Base-by-base conservation (phyloP, 2,113 vertebrate genomes). In the Ibidorhyncha struthersii region DNA sequence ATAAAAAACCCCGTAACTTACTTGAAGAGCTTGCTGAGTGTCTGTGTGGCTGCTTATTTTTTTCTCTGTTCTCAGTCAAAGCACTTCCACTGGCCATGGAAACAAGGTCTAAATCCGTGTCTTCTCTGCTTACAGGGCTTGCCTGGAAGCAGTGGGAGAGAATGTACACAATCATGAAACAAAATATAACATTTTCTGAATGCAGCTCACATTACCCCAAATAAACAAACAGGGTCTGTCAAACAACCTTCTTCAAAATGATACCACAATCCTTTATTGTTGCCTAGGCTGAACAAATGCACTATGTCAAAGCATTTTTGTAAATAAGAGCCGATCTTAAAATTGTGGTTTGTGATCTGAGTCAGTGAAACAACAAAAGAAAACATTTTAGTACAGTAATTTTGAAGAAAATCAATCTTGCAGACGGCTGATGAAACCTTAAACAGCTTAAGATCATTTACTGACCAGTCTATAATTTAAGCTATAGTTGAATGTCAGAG, bases 101-200 rank as follows among this genome's bases (percentile, higher is more conserved):
- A 98, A 97, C 97, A 85, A 97, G 83, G 86, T 98, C 97, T 95
- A 99, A 98, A 98, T 98, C 98, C 89, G 58, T 98, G 96, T 97
- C 96, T 97, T 99, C 98, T 98, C 98, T 98, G 95, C 98, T 97
- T 97, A 98, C 98, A 96, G 97, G 91, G 95, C 98, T 98, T 97
- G 98, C 98, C 99, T 99, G 97, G 96, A 97, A 98, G 97, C 98
- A 98, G 96, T 96, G 96, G 98, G 97, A 98, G 98, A 98, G 98
- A 98, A 98, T 98, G 98, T 98, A 98, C 98, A 98, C 98, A 98
- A 98, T 97, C 98, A 98, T 98, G 97, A 98, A 98, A 98, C 98
- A 98, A 98, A 98, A 98, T 98, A 98, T 98, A 97, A 98, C 98
- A 98, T 98, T 98, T 98, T 98, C 98, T 98, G 97, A 97, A 98